Evolutionary conservation across 2,113 vertebrate species (phyloP).

Genomic region (Agelaius tricolor): DNA sequence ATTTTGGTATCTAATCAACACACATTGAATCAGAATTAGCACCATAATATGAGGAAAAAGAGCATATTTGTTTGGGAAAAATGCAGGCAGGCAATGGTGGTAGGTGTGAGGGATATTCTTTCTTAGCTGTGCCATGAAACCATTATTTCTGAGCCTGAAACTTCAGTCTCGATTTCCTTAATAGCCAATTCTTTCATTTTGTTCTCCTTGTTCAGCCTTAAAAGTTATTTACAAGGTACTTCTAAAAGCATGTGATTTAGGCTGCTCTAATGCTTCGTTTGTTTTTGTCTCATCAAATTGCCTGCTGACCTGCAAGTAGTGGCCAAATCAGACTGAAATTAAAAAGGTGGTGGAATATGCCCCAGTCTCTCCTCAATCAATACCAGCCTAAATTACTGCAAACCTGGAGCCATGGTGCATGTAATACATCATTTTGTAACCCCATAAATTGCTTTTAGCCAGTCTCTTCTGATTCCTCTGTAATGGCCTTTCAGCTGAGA

Average conservation of each 20-base stretch:
- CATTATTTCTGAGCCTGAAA: slow-evolving; percentile 25
- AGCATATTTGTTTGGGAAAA: slow-evolving; percentile 13
- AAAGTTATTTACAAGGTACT: slow-evolving; percentile 60
- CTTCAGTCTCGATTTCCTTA: slow-evolving; percentile 28
- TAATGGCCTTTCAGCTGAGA: slow-evolving; percentile 54
- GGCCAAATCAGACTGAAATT: slow-evolving; percentile 63
- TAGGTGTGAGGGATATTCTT: not conserved
- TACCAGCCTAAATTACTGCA: slow-evolving; percentile 66
- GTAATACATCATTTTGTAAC: slow-evolving; percentile 69
- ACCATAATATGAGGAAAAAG: not conserved
- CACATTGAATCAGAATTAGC: slow-evolving; percentile 26
- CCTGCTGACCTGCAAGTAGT: slow-evolving; percentile 50
- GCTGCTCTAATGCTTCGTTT: slow-evolving; percentile 54
- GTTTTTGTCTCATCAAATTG: slow-evolving; percentile 60
- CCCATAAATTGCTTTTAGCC: slow-evolving; percentile 58
- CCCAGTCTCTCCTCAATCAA: slow-evolving; percentile 59
- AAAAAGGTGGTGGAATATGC: slow-evolving; percentile 65
- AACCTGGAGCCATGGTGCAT: slow-evolving; percentile 53
- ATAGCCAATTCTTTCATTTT: slow-evolving; percentile 53
- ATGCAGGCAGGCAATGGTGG: not conserved
- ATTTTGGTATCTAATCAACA: slow-evolving; percentile 19
- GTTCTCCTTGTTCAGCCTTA: slow-evolving; percentile 36
- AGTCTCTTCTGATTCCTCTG: slow-evolving; percentile 49
- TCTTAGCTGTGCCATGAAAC: not conserved
- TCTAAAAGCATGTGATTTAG: slow-evolving; percentile 47